phyloP scores from a whole-genome alignment of 1,140 invertebrate genomes.

The Centruroides vittatus region DNA sequence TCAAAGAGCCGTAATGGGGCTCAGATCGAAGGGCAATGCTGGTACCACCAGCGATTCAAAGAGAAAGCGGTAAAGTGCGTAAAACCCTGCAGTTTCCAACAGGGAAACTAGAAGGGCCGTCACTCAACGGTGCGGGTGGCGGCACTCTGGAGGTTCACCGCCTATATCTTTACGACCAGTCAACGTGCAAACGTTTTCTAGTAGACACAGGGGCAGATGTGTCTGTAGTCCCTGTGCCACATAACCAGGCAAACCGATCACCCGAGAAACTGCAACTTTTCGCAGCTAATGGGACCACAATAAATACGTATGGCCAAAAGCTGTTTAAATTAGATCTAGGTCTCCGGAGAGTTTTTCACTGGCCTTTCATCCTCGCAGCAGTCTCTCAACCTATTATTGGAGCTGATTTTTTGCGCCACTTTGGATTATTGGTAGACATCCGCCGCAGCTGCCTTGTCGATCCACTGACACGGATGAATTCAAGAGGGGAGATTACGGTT shows the following conservation, averaged over 20 bases:
- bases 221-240: background rate
- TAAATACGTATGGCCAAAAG: conserved; percentile 9
- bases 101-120: background rate
- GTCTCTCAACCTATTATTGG: conserved; percentile 13
- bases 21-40: too few relatives aligned
- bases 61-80: background rate
- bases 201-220: conserved; percentile 14
- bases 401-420: conserved; percentile 11
- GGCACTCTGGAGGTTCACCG: background rate
- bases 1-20: too few relatives aligned
- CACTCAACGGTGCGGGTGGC: background rate
- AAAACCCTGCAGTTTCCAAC: background rate
- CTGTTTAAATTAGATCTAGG: conserved; percentile 1
- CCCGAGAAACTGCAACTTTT: background rate
- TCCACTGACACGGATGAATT: background rate
- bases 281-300: conserved; percentile 9
- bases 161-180: conserved; percentile 7
- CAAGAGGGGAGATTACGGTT: background rate
- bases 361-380: conserved; percentile 7
- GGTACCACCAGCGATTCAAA: too few relatives aligned
- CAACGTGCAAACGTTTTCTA: conserved; percentile 1
- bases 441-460: conserved; percentile 3
- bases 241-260: background rate
- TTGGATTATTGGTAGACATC: conserved; percentile 3
- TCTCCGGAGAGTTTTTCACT: conserved; percentile 2